These are phyloP conservation scores for Zelostemma sp. DNA, from an alignment of 1,140 invertebrate species.

Conservation along the genomic window DNA sequence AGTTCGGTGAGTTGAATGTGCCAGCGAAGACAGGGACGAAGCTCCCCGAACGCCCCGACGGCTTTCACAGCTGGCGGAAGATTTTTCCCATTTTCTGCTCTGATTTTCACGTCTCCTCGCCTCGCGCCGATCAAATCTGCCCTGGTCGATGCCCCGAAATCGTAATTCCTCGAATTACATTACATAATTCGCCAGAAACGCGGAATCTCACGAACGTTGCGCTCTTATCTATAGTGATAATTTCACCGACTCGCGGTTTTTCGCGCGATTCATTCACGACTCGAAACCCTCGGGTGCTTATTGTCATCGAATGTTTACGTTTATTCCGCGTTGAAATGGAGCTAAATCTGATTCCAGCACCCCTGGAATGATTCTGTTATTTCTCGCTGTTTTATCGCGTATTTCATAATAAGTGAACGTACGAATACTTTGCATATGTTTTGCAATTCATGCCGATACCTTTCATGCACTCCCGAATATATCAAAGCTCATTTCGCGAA, in stretches of 20 bases:
- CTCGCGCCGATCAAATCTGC: not conserved
- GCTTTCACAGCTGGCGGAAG: conserved; percentile 34
- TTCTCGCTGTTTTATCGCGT: too few relatives aligned
- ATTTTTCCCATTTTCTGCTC: conserved; percentile 6
- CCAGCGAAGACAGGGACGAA: not conserved
- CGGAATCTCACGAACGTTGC: conserved; percentile 2
- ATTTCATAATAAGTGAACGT: too few relatives aligned
- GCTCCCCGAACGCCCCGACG: not conserved
- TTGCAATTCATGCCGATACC: too few relatives aligned
- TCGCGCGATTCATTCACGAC: not conserved
- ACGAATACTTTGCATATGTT: too few relatives aligned
- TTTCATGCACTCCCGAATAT: too few relatives aligned
- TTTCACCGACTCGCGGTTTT: not conserved
- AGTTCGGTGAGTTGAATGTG: conserved; percentile 44
- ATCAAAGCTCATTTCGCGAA: too few relatives aligned
- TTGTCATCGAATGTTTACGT: too few relatives aligned
- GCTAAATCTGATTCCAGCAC: too few relatives aligned
- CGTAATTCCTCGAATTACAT: not conserved
- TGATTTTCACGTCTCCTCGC: conserved; percentile 11
- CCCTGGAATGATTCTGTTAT: too few relatives aligned
- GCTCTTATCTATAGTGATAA: not conserved
- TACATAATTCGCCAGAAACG: conserved; percentile 14
- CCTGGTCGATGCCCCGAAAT: not conserved
- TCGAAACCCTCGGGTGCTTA: conserved; percentile 1
- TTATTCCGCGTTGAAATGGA: too few relatives aligned